Conservation (phyloP, 2,888 invertebrate genomes). For the Maniola hyperantus region DNA sequence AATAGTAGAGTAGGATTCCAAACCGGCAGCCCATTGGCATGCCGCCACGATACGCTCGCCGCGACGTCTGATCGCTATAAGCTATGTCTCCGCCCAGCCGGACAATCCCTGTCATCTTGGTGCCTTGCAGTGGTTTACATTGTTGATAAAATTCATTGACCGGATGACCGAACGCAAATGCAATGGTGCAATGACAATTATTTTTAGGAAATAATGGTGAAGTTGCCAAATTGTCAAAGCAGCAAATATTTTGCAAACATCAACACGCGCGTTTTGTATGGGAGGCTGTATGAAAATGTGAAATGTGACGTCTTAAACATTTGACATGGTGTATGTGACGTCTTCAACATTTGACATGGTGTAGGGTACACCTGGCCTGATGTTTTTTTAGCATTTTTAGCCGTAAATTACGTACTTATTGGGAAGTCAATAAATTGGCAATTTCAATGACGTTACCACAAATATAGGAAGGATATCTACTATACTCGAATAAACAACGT, state of each 20-base stretch:
- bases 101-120: constrained; percentile 37
- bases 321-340: too few relatives aligned
- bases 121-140: constrained; percentile 30
- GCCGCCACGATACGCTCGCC: constrained; percentile 36
- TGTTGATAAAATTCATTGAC: constrained; percentile 28
- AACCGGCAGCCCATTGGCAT: constrained; percentile 39
- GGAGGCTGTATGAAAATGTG: too few relatives aligned
- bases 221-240: background rate
- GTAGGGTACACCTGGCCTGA: too few relatives aligned
- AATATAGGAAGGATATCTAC: too few relatives aligned
- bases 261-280: too few relatives aligned
- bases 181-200: background rate
- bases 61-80: constrained; percentile 38
- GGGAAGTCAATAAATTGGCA: too few relatives aligned
- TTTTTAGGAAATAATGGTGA: background rate
- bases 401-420: too few relatives aligned
- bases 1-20: constrained; percentile 31
- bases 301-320: too few relatives aligned
- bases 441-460: too few relatives aligned
- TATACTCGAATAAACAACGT: background rate
- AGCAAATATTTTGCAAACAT: too few relatives aligned
- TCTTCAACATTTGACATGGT: too few relatives aligned
- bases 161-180: constrained; percentile 5
- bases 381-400: too few relatives aligned
- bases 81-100: constrained; percentile 34